A percentile compares a stretch with the other conserved stretches of the same genome.
phyloP scores from a whole-genome alignment of 2,888 invertebrate species.

The Nomada flava region DNA sequence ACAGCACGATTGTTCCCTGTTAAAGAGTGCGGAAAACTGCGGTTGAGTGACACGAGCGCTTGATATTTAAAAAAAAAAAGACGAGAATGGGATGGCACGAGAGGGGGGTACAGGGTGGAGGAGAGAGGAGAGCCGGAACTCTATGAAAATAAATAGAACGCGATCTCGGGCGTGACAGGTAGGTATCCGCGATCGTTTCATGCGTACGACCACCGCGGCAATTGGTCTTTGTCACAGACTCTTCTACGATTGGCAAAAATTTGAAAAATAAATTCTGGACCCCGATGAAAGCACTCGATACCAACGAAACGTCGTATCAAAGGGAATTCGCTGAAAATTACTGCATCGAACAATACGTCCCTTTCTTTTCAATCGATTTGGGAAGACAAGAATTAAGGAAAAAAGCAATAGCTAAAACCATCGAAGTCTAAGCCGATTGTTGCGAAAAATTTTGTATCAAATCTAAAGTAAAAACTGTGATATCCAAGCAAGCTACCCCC shows the following conservation, averaged over 20 bases:
- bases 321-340: neutral
- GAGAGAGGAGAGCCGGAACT: slow-evolving; percentile 16
- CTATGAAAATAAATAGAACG: slow-evolving; percentile 72
- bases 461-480: no score
- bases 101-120: neutral
- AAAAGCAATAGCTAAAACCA: neutral
- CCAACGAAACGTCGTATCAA: slow-evolving; percentile 3
- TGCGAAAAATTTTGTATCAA: no score
- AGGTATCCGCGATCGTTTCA: slow-evolving; percentile 68
- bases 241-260: slow-evolving; percentile 39
- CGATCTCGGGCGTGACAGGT: slow-evolving; percentile 70
- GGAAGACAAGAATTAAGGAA: neutral
- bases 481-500: neutral
- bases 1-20: slow-evolving; percentile 72
- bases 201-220: slow-evolving; percentile 57
- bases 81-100: neutral
- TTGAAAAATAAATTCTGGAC: slow-evolving; percentile 48
- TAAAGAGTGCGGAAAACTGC: slow-evolving; percentile 75
- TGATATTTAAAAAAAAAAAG: slow-evolving; percentile 63
- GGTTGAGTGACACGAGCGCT: slow-evolving; percentile 72
- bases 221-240: slow-evolving; percentile 69
- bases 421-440: no score
- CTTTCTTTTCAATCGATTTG: neutral
- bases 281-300: slow-evolving; percentile 24
- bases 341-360: neutral